Evolutionary conservation across 2,888 invertebrate genomes (phyloP).

Genomic region (Andrena hattorfiana): DNA sequence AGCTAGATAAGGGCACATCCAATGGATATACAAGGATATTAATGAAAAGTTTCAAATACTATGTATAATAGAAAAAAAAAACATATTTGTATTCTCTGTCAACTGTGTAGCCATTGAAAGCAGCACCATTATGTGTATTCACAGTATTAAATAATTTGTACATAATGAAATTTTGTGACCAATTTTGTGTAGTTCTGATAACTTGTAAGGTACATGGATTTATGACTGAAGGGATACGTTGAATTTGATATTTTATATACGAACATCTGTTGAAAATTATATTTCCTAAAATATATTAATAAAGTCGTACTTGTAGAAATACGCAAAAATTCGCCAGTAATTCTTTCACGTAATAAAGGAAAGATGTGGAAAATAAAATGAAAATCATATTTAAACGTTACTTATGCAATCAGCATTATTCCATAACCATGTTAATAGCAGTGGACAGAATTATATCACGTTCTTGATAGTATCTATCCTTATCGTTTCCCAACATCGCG

Average conservation of each 20-base stretch:
- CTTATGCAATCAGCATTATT: slow-evolving; percentile 14
- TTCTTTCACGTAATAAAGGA: not conserved
- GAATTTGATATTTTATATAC: slow-evolving; percentile 21
- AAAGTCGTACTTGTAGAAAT: slow-evolving; percentile 3
- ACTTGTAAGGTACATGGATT: slow-evolving; percentile 55
- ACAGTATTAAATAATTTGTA: slow-evolving; percentile 81
- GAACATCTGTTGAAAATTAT: slow-evolving; percentile 18
- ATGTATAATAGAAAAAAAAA: slow-evolving; percentile 57
- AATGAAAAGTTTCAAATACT: slow-evolving; percentile 34
- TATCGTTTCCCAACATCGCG: not conserved
- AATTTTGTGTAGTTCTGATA: slow-evolving; percentile 71
- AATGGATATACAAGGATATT: slow-evolving; percentile 40
- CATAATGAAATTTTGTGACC: slow-evolving; percentile 72
- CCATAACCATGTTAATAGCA: not conserved
- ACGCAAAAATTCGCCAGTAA: slow-evolving; percentile 8
- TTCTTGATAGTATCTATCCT: not conserved
- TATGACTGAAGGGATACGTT: slow-evolving; percentile 64
- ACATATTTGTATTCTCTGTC: slow-evolving; percentile 71
- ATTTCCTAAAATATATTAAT: not conserved
- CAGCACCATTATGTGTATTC: slow-evolving; percentile 75
- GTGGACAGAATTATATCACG: not conserved
- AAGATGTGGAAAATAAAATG: slow-evolving; percentile 7
- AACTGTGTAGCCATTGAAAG: slow-evolving; percentile 69
- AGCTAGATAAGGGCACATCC: slow-evolving; percentile 57
- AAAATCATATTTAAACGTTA: slow-evolving; percentile 6